Percentiles rank a stretch among this genome's conserved stretches.
These are phyloP conservation scores for Adelphocoris suturalis DNA, from an alignment of 2,888 invertebrate genomes.

Conservation along the genomic window DNA sequence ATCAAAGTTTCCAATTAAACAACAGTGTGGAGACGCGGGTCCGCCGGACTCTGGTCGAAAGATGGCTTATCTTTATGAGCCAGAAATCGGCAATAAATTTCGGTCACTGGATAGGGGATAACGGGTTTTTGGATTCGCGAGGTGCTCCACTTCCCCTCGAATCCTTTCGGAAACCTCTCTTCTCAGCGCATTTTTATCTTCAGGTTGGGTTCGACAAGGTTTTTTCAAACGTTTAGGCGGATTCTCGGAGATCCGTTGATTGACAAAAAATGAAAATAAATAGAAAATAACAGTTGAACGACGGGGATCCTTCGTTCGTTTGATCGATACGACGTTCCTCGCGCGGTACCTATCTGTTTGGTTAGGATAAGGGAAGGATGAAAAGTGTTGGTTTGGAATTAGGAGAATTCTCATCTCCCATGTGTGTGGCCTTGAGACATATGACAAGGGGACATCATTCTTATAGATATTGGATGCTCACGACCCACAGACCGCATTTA, in stretches of 20 bases:
- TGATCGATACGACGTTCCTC: not conserved
- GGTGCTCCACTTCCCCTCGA: slow-evolving; percentile 54
- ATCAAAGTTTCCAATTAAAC: slow-evolving; percentile 45
- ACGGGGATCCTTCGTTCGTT: not conserved
- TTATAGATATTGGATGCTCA: too few relatives aligned
- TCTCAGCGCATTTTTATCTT: not conserved
- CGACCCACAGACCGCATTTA: too few relatives aligned
- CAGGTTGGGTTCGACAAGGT: not conserved
- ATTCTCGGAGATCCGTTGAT: not conserved
- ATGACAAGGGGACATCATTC: too few relatives aligned
- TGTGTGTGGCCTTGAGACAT: too few relatives aligned
- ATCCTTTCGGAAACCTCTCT: slow-evolving; percentile 19
- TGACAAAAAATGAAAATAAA: not conserved
- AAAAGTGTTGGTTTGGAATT: not conserved
- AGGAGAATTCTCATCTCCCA: too few relatives aligned
- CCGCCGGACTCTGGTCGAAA: not conserved
- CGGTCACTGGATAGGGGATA: slow-evolving; percentile 50
- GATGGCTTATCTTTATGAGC: slow-evolving; percentile 67
- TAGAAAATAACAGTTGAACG: not conserved
- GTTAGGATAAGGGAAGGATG: not conserved
- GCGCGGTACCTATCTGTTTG: not conserved
- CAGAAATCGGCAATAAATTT: slow-evolving; percentile 68
- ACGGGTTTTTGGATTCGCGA: slow-evolving; percentile 57
- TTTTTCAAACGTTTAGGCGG: slow-evolving; percentile 30
- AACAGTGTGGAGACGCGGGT: not conserved